These are phyloP conservation scores for Heliothis virescens DNA, from an alignment of 1,140 invertebrate genomes.

Conservation along the genomic window DNA sequence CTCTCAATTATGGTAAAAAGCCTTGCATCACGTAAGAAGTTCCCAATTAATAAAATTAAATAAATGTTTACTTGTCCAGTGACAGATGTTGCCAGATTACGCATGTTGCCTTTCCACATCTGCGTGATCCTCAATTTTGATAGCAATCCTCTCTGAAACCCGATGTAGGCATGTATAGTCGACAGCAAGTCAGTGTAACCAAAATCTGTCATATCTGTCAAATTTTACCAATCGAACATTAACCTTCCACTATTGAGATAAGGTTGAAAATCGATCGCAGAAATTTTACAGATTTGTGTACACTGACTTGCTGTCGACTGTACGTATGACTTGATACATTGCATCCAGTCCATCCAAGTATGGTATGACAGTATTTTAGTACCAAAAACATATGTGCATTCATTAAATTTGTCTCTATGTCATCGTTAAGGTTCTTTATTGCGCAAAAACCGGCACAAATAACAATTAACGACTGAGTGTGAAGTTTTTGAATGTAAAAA, in stretches of 20 bases:
- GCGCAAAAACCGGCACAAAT: too few species aligned
- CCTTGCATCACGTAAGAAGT: background rate
- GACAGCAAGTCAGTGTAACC: too few species aligned
- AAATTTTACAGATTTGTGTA: too few species aligned
- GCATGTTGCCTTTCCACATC: background rate
- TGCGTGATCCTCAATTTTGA: background rate
- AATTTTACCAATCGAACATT: too few species aligned
- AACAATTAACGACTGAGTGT: too few species aligned
- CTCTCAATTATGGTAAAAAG: background rate
- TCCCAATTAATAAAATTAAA: background rate
- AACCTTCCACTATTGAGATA: too few species aligned
- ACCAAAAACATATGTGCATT: background rate
- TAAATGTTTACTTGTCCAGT: background rate
- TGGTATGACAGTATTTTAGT: background rate
- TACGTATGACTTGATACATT: conserved; percentile 3
- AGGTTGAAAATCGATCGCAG: too few species aligned
- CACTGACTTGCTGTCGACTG: too few species aligned
- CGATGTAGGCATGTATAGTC: too few species aligned
- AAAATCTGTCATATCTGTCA: too few species aligned
- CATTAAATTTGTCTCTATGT: background rate
- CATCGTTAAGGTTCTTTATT: background rate
- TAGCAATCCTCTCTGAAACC: background rate
- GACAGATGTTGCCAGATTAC: background rate
- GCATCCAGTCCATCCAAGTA: background rate
- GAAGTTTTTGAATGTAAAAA: too few species aligned